Base-by-base conservation (phyloP, 2,113 vertebrate genomes). In the Carettochelys insculpta region DNA sequence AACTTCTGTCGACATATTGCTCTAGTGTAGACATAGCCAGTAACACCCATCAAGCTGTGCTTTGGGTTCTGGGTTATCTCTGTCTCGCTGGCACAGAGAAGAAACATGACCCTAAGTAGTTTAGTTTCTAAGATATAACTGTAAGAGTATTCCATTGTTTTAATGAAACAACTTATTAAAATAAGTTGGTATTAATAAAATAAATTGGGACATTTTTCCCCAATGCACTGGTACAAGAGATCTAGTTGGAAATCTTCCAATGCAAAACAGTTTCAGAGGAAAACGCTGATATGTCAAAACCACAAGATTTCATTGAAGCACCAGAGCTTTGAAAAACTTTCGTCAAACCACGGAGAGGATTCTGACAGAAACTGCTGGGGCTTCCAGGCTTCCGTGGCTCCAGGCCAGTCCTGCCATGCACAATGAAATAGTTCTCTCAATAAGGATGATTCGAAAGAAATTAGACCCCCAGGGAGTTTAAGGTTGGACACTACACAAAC, bases 391-490 rank as follows among this genome's bases (percentile, higher is more conserved):
- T 16, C 34, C 34, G 56, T 31, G 31, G 6, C 29, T 61, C 56
- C 29, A 65, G 58, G 6, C 31, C 58, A n/a, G 34, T 8, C 16
- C 58, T 83, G 12, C 47, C 29, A 48, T 20, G 13, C 27, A 29
- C 89, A 81, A 94, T 25, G 47, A 93, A 88, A 89, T 22, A 76
- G 48, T 20, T 85, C 16, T 48, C 34, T 77, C 53, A 47, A 31
- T 31, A 76, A 88, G 38, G 85, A 79, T 6, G 50, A 77, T 56
- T 41, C 41, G 90, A 82, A 93, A 84, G 43, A 54, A 65, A 65
- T 65, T 25, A 51, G 0, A 0, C 2, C 52, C 11, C 43, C 78
- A 19, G 83, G 34, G 56, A 71, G 45, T n/a, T 65, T 17, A 17
- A 16, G 34, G 19, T 16, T 65, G 14, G 29, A n/a, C 31, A 65